Percentiles rank a stretch among this genome's conserved stretches.
Conservation (phyloP, 2,113 vertebrate genomes). For the Lontra canadensis region DNA sequence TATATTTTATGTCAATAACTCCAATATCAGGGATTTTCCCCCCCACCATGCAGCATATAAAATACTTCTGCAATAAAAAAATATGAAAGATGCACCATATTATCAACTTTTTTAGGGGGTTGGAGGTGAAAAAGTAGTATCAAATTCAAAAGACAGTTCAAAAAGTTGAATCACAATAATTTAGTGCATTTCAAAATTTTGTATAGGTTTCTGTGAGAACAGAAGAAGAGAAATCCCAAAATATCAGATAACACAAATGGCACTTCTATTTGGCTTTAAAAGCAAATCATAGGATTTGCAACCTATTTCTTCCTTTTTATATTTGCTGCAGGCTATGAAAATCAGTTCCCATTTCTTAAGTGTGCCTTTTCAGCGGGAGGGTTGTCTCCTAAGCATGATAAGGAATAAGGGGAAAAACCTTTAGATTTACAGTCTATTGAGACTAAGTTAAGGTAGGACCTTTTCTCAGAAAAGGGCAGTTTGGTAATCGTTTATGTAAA, state of each 20-base stretch:
- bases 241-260: neutral
- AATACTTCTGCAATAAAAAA: neutral
- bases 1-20: neutral
- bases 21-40: neutral
- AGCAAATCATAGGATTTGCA: neutral
- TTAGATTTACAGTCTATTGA: neutral
- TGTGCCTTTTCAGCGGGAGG: neutral
- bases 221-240: slow-evolving; percentile 4
- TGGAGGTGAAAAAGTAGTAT: neutral
- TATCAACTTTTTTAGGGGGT: slow-evolving; percentile 1
- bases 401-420: neutral
- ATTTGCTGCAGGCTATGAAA: slow-evolving; percentile 22
- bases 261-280: slow-evolving; percentile 14
- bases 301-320: neutral
- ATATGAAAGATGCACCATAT: neutral
- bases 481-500: neutral
- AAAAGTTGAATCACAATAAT: slow-evolving; percentile 11
- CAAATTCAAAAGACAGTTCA: slow-evolving; percentile 39
- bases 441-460: neutral
- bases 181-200: slow-evolving; percentile 33
- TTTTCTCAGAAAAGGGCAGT: slow-evolving; percentile 26
- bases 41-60: neutral
- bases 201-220: slow-evolving; percentile 6
- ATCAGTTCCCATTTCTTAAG: neutral
- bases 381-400: neutral